Evolutionary conservation across 2,113 vertebrate genomes (phyloP).

Genomic region (Cromileptes altivelis): DNA sequence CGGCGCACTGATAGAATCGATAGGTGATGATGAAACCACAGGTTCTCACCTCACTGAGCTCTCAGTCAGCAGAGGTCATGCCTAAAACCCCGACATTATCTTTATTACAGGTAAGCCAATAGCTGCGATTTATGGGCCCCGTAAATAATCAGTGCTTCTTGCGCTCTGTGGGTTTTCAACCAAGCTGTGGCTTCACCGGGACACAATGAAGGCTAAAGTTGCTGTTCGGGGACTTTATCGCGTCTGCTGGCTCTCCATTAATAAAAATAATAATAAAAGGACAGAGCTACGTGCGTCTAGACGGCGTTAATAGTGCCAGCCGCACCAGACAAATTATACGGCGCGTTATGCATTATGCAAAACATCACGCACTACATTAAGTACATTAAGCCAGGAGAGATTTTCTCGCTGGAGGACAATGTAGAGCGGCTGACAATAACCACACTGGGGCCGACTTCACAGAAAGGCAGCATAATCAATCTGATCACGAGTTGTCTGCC

Average conservation of each 20-base stretch:
- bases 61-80: slow-evolving; percentile 65
- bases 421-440: slow-evolving; percentile 52
- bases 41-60: slow-evolving; percentile 35
- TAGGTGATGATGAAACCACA: slow-evolving; percentile 59
- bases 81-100: slow-evolving; percentile 62
- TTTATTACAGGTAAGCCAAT: slow-evolving; percentile 74
- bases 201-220: slow-evolving; percentile 62
- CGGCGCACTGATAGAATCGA: slow-evolving; percentile 48
- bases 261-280: background rate
- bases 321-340: slow-evolving; percentile 58
- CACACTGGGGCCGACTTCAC: slow-evolving; percentile 45
- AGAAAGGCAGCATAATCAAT: slow-evolving; percentile 61
- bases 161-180: slow-evolving; percentile 47
- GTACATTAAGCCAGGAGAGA: slow-evolving; percentile 48
- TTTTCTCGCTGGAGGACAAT: slow-evolving; percentile 19
- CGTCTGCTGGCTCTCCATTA: slow-evolving; percentile 53
- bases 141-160: slow-evolving; percentile 67
- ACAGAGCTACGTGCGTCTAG: slow-evolving; percentile 69
- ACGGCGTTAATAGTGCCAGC: slow-evolving; percentile 55
- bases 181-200: slow-evolving; percentile 27
- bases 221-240: slow-evolving; percentile 49
- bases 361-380: slow-evolving; percentile 54
- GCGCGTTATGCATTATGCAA: slow-evolving; percentile 61
- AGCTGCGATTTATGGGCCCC: slow-evolving; percentile 65
- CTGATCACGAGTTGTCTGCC: slow-evolving; percentile 75